Evolutionary conservation across 2,113 vertebrate genomes (phyloP).

Genomic region (Corydoras sp.): DNA sequence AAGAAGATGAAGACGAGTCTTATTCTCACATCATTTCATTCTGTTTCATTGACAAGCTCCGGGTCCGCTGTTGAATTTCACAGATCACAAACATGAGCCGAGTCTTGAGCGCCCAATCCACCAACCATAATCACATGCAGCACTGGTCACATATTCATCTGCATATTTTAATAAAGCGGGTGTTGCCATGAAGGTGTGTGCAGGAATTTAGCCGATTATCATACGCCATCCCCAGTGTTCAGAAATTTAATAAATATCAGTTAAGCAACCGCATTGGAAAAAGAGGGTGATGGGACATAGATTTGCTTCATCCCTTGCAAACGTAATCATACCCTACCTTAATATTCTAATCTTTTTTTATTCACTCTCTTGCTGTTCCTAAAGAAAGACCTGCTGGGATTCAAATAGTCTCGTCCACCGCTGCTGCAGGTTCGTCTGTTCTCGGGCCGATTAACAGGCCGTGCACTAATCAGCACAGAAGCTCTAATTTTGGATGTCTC

Average conservation of each 20-base stretch:
- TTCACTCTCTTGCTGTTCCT: conserved; percentile 8
- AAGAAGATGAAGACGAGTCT: conserved; percentile 96
- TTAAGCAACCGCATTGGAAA: conserved; percentile 58
- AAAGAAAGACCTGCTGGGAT: conserved; percentile 3
- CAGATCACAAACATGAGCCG: conserved; percentile 92
- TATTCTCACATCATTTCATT: conserved; percentile 95
- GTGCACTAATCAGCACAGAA: conserved; percentile 54
- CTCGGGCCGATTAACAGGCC: conserved; percentile 59
- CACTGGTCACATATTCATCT: conserved; percentile 90
- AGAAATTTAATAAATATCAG: conserved; percentile 73
- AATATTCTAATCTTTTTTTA: conserved; percentile 21
- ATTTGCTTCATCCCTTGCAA: conserved; percentile 48
- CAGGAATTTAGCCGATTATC: conserved; percentile 72
- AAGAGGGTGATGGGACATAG: conserved; percentile 45
- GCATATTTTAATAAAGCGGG: conserved; percentile 85
- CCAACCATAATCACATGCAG: conserved; percentile 76
- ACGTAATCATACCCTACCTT: conserved; percentile 26
- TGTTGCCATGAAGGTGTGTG: conserved; percentile 58
- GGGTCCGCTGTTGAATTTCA: conserved; percentile 83
- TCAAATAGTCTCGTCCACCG: conserved; percentile 16
- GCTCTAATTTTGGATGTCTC: conserved; percentile 53
- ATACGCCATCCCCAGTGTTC: conserved; percentile 57
- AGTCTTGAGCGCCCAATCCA: conserved; percentile 85
- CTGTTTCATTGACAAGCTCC: conserved; percentile 97
- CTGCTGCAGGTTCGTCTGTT: conserved; percentile 49